Base-by-base conservation (phyloP, 2,888 invertebrate genomes). In the Leptinotarsa peninsularis region DNA sequence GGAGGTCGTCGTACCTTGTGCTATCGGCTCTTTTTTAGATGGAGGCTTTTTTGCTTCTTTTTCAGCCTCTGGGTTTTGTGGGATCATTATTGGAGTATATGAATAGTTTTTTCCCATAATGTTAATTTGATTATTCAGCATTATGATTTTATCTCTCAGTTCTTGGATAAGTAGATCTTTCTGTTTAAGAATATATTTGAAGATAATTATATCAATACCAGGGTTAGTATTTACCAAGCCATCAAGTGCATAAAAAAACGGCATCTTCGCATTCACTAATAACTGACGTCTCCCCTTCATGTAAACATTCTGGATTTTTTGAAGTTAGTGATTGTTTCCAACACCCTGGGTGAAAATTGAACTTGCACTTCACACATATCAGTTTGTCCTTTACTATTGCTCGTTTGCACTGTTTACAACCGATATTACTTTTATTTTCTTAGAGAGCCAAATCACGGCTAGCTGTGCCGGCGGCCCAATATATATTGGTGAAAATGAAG, bases 121-220 rank as follows among this genome's bases (percentile, higher is more conserved):
- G 1, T 49, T 49, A 50, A 73, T 73, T 49, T 73, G 73, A 67
- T 56, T 58, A 67, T 67, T 67, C 73, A 58, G 54, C 23, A 67
- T 67, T 67, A 27, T 67, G 43, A 73, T 67, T 73, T 73, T 73
- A 58, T 67, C 67, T 33, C 66, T 27, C 49, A 73, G 56, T 73
- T 73, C 67, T 43, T 73, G 50, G 60, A 67, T 73, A 33, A 67
- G 43, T 21, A 23, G 2, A 73, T 73, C 73, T 49, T 73, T 58
- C 56, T 73, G 73, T 15, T 73, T 67, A 27, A 73, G 17, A 73
- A 73, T 73, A 73, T 73, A 73, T 67, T 49, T 73, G 49, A 73
- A 63, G 0, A 73, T 50, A 60, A 33, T 50, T 68, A 50, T 68
- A 60, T 73, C 73, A 68, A 68, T 4, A 49, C 21, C 18, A 18